Evolutionary conservation across 2,113 vertebrate species (phyloP), one percentile per base, ranked within the genome.

Genomic region (Tetrax tetrax): DNA sequence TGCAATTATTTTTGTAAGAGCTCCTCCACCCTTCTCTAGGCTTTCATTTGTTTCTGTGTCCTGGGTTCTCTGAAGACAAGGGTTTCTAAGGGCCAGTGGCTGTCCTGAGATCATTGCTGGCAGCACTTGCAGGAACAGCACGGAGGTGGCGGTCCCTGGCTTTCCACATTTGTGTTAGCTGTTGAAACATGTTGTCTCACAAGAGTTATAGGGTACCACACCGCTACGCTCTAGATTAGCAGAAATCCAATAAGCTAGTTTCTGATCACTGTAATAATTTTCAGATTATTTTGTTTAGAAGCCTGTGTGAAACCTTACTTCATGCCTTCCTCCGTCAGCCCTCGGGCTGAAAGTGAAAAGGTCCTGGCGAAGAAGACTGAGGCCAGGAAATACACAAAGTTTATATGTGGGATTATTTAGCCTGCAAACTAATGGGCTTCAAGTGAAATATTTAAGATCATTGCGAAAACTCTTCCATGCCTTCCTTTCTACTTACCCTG

Each of bases 271-370:
- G 27, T 83, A 80, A 38, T 45, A 65, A 25, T 86, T 94, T 61
- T 47, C 71, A 90, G 71, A 54, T 76, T 64, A 74, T 84, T 94
- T 95, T 68, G 33, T 78, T 71, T 47, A 82, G 92, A 79, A 96
- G 27, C 33, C 45, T 13, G 10, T 27, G 50, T 86, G 80, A 81
- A 87, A 78, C 37, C 28, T 57, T 54, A 20, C 11, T 83, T 94
- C 1, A 6, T 86, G 70, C 37, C 25, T 71, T 83, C 27, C 15
- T 57, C 45, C 48, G 7, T n/a, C 21, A 5, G 11, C n/a, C 45
- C 38, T 79, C 31, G 28, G 31, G 83, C 79, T 88, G 86, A 69
- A 96, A 89, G 35, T 70, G 37, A 69, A 83, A 77, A 83, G 31
- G 63, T 74, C 75, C 70, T 33, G 14, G 37, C 35, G 31, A 87